A percentile compares a stretch with the other conserved stretches of the same genome.
Conservation (phyloP, 2,888 invertebrate genomes). For the Chalcosyrphus nemorum region DNA sequence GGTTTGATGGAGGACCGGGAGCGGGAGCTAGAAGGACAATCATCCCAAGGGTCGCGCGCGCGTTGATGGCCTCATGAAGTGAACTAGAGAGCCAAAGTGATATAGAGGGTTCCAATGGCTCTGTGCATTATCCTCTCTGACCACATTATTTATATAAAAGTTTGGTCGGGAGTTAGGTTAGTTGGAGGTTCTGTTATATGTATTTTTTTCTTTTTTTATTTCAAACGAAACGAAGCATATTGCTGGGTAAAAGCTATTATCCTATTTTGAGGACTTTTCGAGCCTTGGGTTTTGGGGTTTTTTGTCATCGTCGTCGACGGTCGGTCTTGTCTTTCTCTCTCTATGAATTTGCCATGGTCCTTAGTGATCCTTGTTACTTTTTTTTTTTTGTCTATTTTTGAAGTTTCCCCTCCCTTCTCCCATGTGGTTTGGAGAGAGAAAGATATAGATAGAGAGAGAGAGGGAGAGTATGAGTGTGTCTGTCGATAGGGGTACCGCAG, state of each 20-base stretch:
- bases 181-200: slow-evolving; percentile 32
- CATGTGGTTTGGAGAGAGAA: background rate
- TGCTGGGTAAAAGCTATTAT: slow-evolving; percentile 68
- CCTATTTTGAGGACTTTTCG: slow-evolving; percentile 65
- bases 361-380: slow-evolving; percentile 46
- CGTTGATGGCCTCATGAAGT: slow-evolving; percentile 50
- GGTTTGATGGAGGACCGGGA: background rate
- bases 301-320: slow-evolving; percentile 44
- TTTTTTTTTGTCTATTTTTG: slow-evolving; percentile 52
- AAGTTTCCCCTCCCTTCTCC: too few relatives aligned
- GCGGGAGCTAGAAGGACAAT: background rate
- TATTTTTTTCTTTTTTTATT: slow-evolving; percentile 6
- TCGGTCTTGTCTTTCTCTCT: too few relatives aligned
- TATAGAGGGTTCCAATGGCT: slow-evolving; percentile 50
- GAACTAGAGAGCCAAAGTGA: slow-evolving; percentile 46
- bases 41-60: slow-evolving; percentile 35
- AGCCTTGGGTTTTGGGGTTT: slow-evolving; percentile 36
- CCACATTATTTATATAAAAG: slow-evolving; percentile 70
- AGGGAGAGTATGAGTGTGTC: too few relatives aligned
- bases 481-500: slow-evolving; percentile 43
- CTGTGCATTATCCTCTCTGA: slow-evolving; percentile 63
- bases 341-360: slow-evolving; percentile 46
- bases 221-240: slow-evolving; percentile 37
- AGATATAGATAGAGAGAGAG: background rate
- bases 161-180: slow-evolving; percentile 57